Base-by-base conservation (phyloP, 1,140 invertebrate species). In the Leptinotarsa undecemlineata region DNA sequence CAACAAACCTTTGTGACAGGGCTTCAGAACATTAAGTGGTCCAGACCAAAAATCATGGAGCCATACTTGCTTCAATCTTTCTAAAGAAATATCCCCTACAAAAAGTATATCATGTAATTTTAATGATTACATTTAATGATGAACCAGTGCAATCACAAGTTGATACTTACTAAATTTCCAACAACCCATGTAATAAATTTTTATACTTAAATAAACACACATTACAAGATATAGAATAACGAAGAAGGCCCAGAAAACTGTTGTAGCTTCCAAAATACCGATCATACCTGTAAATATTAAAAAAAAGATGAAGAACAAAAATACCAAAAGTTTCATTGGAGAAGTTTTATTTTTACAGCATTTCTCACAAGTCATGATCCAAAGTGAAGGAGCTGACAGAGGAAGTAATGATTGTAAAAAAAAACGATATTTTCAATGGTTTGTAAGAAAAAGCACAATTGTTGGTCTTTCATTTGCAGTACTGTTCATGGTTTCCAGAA, bases 151-250 rank as follows among this genome's bases (percentile, higher is more conserved):
- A 6, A 6, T 6, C 26, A 33, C 26, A 33, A 33, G 6, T 6
- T 33, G 5, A 57, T 57, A 82, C 84, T 86, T 86, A 89, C 92
- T 88, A 20, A 95, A 85, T 83, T 90, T 92, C 87, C 92, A 94
- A 72, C 90, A 86, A 2, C 94, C 94, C 87, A 96, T 92, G 84
- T 95, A 96, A 85, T 97, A 97, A 77, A 97, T 92, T 84, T 96
- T 91, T 23, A 91, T 87, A 20, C 92, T 94, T 14, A 97, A 83
- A 20, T 90, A 81, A n/a, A 96, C 83, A 77, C 93, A 94, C 1
- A 88, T 87, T 0, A 86, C 33, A 57, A 96, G 86, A 85, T 97
- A 92, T 1, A 92, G 77, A 0, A 93, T 83, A 0, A 92, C 91
- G 85, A 96, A 96, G 3, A 90, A 74, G 15, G 92, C 88, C 93